Evolutionary conservation across 1,140 invertebrate species (phyloP), one percentile per base, ranked within the genome.

Genomic region (Drosophila miranda): DNA sequence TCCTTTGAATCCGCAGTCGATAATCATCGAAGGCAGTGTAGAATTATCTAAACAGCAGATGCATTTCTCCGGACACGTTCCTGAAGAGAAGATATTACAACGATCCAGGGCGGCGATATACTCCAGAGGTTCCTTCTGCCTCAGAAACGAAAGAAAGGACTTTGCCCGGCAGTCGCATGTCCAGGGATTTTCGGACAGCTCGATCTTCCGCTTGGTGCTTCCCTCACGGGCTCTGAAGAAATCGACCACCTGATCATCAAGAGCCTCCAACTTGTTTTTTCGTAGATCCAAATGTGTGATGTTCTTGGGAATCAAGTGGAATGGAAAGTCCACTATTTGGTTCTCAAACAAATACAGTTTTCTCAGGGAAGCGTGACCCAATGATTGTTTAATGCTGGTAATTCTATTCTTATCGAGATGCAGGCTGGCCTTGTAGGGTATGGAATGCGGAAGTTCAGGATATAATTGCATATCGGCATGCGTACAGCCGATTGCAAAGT

Each of bases 171-270:
- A 62, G 1, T 57, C 5, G 28, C 6, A 34, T 23, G 34, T n/a
- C 59, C 59, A 62, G 5, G 59, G 52, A 23, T 62, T 62, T 0
- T 42, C 59, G 1, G 59, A 45, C 0, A 62, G 42, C 16, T 62
- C 11, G 4, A 56, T 3, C 16, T 30, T 30, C 3, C 28, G 28
- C 1, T 44, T 6, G 0, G 41, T 44, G 9, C 44, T 16, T 23
- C 16, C 26, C 5, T 56, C 19, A 0, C 41, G 59, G 30, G 19
- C 8, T 30, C 9, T 44, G 6, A 44, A 0, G 8, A 28, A 30
- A 3, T 2, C n/a, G 8, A 64, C 14, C 0, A 64, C 42, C 1
- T 14, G 2, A 13, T 64, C 26, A 28, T 53, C 60, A 3, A 66
- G 60, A 2, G 38, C 8, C 14, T 64, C 8, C 16, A 67, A 38